A percentile compares a stretch with the other conserved stretches of the same genome.
These are phyloP conservation scores for Piscicola geometra DNA, from an alignment of 2,888 invertebrate species.

Conservation along the genomic window DNA sequence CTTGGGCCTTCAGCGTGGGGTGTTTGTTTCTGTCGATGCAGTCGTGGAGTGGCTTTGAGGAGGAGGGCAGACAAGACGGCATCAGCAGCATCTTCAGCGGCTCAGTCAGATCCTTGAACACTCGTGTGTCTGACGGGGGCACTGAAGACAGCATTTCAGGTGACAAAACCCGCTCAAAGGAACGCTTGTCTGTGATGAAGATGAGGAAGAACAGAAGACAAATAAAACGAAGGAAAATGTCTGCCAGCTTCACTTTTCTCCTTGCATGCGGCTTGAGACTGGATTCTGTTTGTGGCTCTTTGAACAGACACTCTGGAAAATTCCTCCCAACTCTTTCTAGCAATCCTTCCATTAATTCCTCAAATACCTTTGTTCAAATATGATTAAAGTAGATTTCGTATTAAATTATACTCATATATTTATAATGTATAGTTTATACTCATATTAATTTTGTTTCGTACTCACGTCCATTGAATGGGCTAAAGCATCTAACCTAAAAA, in stretches of 20 bases:
- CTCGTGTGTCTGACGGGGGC: conserved; percentile 17
- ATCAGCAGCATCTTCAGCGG: background rate
- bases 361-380: no score
- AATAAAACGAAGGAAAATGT: conserved; percentile 38
- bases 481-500: no score
- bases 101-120: conserved; percentile 21
- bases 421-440: no score
- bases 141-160: background rate
- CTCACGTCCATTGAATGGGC: no score
- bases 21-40: conserved; percentile 39
- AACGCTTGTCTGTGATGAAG: conserved; percentile 7
- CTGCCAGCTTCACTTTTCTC: conserved; percentile 43
- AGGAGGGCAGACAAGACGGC: background rate
- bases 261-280: conserved; percentile 41
- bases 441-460: no score
- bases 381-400: no score
- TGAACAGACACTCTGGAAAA: no score
- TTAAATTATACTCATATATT: no score
- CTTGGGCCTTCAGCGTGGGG: conserved; percentile 42
- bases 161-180: conserved; percentile 3
- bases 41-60: background rate
- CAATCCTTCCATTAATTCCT: no score
- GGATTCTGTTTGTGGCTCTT: no score
- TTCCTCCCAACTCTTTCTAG: no score
- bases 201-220: conserved; percentile 27